phyloP scores from a whole-genome alignment of 1,140 invertebrate species.

The Pachyrhynchus sulphureomaculatus region DNA sequence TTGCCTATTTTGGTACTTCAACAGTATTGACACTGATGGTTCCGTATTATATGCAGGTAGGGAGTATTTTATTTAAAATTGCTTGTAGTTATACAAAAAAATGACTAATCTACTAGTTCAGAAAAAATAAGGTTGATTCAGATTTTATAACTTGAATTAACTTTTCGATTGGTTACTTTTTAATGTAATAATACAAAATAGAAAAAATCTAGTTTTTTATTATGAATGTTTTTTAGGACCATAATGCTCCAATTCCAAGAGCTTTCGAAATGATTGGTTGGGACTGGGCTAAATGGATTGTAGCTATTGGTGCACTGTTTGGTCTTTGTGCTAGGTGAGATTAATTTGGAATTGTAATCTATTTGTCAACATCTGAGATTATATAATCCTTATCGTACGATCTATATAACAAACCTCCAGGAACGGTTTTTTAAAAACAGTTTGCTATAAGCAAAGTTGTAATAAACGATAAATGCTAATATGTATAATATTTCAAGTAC shows the following conservation, averaged over 20 bases:
- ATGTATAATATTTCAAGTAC: no score
- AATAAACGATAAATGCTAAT: no score
- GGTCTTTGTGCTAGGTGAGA: conserved; percentile 68
- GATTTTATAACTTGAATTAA: no score
- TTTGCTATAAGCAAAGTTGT: no score
- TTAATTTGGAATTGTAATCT: no score
- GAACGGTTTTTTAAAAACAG: no score
- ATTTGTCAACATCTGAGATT: no score
- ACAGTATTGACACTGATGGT: conserved; percentile 89
- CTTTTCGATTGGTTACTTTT: no score
- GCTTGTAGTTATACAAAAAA: background rate
- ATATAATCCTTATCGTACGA: no score
- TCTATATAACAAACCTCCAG: no score
- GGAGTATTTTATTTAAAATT: conserved; percentile 5
- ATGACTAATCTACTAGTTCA: background rate
- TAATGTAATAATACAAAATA: no score
- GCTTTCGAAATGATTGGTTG: conserved; percentile 71
- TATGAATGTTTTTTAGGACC: conserved; percentile 59
- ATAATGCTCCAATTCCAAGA: conserved; percentile 68
- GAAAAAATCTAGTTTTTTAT: no score
- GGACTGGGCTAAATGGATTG: conserved; percentile 72
- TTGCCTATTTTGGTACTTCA: conserved; percentile 84
- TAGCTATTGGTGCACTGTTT: conserved; percentile 74
- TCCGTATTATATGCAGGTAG: conserved; percentile 86
- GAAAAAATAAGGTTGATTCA: background rate